Evolutionary conservation across 1,140 invertebrate genomes (phyloP).

Genomic region (Bombus ignitus): DNA sequence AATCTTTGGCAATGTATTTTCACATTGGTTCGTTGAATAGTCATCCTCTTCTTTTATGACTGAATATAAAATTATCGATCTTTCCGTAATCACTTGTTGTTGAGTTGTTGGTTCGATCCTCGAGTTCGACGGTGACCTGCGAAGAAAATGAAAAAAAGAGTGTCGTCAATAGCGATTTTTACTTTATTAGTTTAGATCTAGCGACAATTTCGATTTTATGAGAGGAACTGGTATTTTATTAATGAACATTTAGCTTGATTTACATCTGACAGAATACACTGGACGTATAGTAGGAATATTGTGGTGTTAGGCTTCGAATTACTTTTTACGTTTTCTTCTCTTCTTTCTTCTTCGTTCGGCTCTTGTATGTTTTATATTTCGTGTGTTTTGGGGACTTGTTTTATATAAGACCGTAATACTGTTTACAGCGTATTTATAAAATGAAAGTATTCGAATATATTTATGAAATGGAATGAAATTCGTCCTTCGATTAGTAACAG

Average conservation of each 20-base stretch:
- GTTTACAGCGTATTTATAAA: neutral
- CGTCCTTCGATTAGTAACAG: too few species aligned
- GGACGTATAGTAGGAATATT: neutral
- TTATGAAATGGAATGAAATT: neutral
- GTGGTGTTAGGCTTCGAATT: neutral
- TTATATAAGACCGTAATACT: neutral
- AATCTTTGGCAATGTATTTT: neutral
- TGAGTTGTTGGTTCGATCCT: neutral
- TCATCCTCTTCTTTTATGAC: neutral
- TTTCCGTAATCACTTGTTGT: neutral
- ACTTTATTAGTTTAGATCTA: constrained; percentile 19
- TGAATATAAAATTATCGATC: neutral
- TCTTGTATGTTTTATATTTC: neutral
- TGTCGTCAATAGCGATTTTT: constrained; percentile 38
- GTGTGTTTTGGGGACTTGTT: neutral
- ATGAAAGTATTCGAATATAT: neutral
- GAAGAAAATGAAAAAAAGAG: constrained; percentile 52
- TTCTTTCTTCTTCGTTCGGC: constrained; percentile 22
- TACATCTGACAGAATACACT: constrained; percentile 24
- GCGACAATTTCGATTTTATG: constrained; percentile 32
- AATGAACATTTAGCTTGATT: neutral
- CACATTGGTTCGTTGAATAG: neutral
- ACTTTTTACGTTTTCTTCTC: constrained; percentile 10
- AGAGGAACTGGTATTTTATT: constrained; percentile 33
- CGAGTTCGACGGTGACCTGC: constrained; percentile 14